phyloP scores from a whole-genome alignment of 2,113 vertebrate genomes.

The Tetrao urogallus region DNA sequence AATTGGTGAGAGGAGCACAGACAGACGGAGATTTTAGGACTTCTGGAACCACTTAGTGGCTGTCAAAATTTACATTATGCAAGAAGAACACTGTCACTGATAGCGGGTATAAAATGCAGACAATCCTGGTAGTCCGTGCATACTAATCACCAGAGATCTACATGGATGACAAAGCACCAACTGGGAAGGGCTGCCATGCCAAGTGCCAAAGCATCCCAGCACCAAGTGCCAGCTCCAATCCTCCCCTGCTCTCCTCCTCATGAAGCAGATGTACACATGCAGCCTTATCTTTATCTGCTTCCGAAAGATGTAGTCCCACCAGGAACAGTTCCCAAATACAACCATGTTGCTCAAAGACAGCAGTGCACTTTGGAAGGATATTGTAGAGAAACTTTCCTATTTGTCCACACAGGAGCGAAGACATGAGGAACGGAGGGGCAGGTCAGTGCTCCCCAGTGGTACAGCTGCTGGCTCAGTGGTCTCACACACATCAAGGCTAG shows the following conservation, averaged over 20 bases:
- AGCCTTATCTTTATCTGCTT: not conserved
- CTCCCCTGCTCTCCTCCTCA: not conserved
- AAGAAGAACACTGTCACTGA: not conserved
- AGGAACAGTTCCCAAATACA: not conserved
- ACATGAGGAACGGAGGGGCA: not conserved
- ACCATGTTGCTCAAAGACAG: not conserved
- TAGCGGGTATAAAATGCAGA: not conserved
- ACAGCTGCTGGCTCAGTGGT: not conserved
- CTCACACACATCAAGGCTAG: not conserved
- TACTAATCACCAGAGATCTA: not conserved
- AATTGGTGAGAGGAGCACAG: not conserved
- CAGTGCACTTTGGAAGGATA: not conserved
- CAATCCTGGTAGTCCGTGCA: not conserved
- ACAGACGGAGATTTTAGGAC: not conserved
- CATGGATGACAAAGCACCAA: not conserved
- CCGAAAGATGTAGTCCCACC: not conserved
- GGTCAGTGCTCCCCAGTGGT: not conserved
- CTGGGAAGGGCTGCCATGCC: not conserved
- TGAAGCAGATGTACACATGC: not conserved
- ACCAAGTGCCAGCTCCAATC: not conserved
- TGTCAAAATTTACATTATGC: not conserved
- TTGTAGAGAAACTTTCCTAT: not conserved
- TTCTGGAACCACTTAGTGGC: not conserved
- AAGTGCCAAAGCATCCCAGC: not conserved
- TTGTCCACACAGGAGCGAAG: not conserved